Percentiles rank a stretch among this genome's conserved stretches.
Conservation (phyloP, 2,113 vertebrate species). For the Chamaetylas fuelleborni region DNA sequence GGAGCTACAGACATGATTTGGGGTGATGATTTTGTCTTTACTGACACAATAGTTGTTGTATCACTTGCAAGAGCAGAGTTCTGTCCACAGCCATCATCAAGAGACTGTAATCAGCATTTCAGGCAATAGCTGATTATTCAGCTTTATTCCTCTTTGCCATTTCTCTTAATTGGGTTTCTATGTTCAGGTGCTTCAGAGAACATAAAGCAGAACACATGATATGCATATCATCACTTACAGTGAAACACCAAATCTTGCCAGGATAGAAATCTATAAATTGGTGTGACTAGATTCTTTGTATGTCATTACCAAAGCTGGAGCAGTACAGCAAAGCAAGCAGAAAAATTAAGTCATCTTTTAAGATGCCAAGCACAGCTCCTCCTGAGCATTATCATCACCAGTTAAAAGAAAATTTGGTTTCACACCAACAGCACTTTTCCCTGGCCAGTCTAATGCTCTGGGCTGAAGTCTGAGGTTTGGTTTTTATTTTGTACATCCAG, state of each 20-base stretch:
- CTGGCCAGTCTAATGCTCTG: neutral
- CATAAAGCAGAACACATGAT: neutral
- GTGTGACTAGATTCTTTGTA: neutral
- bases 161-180: neutral
- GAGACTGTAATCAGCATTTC: neutral
- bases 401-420: neutral
- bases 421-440: neutral
- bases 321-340: neutral
- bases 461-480: neutral
- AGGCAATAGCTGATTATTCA: neutral
- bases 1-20: neutral
- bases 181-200: neutral
- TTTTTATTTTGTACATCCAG: neutral
- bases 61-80: neutral
- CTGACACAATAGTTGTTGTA: neutral
- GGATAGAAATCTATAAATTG: neutral
- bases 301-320: neutral
- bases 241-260: neutral
- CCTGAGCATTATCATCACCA: neutral
- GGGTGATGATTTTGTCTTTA: neutral
- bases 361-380: neutral
- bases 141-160: neutral
- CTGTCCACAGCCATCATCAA: neutral
- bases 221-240: neutral
- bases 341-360: neutral